Evolutionary conservation across 2,797 vertebrate species (phyloP), one percentile per base, ranked within the genome.

Genomic region (Gallirallus australis): DNA sequence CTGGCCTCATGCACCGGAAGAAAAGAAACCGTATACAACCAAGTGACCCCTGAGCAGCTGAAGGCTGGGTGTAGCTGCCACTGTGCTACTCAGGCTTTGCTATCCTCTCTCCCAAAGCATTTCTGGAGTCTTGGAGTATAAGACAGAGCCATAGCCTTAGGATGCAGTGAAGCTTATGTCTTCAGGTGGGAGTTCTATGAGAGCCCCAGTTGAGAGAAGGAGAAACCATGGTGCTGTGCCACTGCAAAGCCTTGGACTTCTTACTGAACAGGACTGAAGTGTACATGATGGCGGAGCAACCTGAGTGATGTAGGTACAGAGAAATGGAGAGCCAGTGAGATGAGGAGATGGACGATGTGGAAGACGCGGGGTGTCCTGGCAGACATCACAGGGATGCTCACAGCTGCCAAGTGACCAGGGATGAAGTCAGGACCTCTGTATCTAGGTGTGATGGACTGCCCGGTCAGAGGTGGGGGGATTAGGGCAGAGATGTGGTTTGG

Each of bases 21-120:
- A 71, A 68, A 82, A 87, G 20, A 66, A 92, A 65, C 8, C 0
- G 0, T 3, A 15, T 1, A 5, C 56, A 45, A 8, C 1, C 2
- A 48, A 15, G 33, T 25, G 66, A 76, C 5, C 61, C 48, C 69
- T 25, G 53, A 89, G 86, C 40, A 72, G 63, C 42, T 81, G 73
- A 50, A 69, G 33, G 11, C 37, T 1, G 0, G 14, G 30, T 25
- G 27, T 13, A 61, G 53, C 40, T 81, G 31, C 50, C 3, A 3
- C 13, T 31, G 16, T 65, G 18, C 12, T 72, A 27, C 20, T 30
- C 47, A 84, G 66, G 4, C 31, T 81, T 57, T 86, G 61, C 40
- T 65, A 2, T 40, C 15, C 37, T 76, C 48, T 65, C 33, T 54
- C 39, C 53, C 73, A 88, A 64, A 84, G n/a, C 11, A 42, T 52